Evolutionary conservation across 1,140 invertebrate species (phyloP).

Genomic region (Scaptodrosophila lebanonensis): DNA sequence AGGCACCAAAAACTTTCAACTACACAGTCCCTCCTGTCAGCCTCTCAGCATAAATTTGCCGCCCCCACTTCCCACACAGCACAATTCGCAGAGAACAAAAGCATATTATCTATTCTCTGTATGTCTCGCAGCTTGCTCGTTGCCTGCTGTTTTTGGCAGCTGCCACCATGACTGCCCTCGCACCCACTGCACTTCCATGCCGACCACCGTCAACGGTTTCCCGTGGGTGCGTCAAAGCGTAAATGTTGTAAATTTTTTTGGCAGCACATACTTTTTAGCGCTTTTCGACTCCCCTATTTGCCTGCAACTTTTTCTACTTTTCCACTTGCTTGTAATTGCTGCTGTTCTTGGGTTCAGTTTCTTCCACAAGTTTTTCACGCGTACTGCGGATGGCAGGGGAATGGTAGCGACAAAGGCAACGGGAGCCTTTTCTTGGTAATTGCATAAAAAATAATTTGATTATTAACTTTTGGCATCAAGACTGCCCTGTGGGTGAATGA

Average conservation of each 20-base stretch:
- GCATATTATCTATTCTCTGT: conserved; percentile 43
- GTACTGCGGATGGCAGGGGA: too few relatives aligned
- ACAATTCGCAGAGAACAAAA: conserved; percentile 17
- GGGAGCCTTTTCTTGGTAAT: conserved; percentile 16
- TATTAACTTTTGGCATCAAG: conserved; percentile 63
- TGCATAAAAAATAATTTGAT: conserved; percentile 69
- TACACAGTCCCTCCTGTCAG: conserved; percentile 17
- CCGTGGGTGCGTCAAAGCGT: conserved; percentile 26
- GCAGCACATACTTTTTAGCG: too few relatives aligned
- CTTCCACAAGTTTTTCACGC: too few relatives aligned
- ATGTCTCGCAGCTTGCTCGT: conserved; percentile 3
- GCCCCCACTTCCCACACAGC: conserved; percentile 21
- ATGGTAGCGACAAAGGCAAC: too few relatives aligned
- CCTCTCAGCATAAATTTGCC: conserved; percentile 45
- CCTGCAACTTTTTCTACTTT: conserved; percentile 23
- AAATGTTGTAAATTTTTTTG: too few relatives aligned
- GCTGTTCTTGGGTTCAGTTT: too few relatives aligned
- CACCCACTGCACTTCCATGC: too few relatives aligned
- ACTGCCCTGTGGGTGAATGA: too few relatives aligned
- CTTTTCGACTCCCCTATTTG: conserved; percentile 27
- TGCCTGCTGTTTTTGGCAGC: conserved; percentile 35
- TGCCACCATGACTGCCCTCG: too few relatives aligned
- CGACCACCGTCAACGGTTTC: too few relatives aligned
- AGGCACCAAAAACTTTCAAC: background rate
- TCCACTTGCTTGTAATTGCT: too few relatives aligned